These are phyloP conservation scores for Thymelicus sylvestris DNA, from an alignment of 2,888 invertebrate species.

Conservation along the genomic window DNA sequence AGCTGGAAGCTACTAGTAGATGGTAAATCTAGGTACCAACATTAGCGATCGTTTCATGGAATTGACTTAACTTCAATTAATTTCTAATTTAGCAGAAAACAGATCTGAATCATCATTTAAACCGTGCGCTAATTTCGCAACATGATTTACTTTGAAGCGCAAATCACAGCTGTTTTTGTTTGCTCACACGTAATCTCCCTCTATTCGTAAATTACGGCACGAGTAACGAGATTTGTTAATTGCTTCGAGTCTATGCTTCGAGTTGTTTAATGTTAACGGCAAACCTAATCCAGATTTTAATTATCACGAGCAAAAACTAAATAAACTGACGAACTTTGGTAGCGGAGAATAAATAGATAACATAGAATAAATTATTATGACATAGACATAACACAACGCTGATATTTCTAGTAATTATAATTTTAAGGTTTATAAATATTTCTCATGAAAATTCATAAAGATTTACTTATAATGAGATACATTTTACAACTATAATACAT, in stretches of 20 bases:
- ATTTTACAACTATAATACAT: too few relatives aligned
- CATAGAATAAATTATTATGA: neutral
- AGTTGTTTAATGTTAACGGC: conserved; percentile 31
- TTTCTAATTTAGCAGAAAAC: conserved; percentile 5
- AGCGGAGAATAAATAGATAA: conserved; percentile 15
- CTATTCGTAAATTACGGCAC: conserved; percentile 42
- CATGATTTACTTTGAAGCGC: conserved; percentile 24
- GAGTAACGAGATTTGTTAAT: conserved; percentile 47
- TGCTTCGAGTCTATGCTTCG: conserved; percentile 33
- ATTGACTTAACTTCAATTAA: conserved; percentile 3
- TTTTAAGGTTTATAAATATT: too few relatives aligned
- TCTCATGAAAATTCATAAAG: too few relatives aligned
- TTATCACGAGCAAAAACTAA: conserved; percentile 23
- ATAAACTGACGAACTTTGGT: conserved; percentile 17
- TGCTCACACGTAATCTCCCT: conserved; percentile 42
- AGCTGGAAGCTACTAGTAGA: neutral
- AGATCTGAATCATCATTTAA: conserved; percentile 17
- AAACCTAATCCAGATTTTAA: conserved; percentile 34
- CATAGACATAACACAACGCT: too few relatives aligned
- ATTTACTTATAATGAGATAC: too few relatives aligned
- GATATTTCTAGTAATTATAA: too few relatives aligned
- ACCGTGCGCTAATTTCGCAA: conserved; percentile 29
- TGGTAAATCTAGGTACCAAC: too few relatives aligned
- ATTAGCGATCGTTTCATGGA: neutral
- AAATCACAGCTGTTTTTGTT: conserved; percentile 40